These are phyloP conservation scores for Desmodus rotundus DNA, from an alignment of 2,113 vertebrate species.

Conservation along the genomic window DNA sequence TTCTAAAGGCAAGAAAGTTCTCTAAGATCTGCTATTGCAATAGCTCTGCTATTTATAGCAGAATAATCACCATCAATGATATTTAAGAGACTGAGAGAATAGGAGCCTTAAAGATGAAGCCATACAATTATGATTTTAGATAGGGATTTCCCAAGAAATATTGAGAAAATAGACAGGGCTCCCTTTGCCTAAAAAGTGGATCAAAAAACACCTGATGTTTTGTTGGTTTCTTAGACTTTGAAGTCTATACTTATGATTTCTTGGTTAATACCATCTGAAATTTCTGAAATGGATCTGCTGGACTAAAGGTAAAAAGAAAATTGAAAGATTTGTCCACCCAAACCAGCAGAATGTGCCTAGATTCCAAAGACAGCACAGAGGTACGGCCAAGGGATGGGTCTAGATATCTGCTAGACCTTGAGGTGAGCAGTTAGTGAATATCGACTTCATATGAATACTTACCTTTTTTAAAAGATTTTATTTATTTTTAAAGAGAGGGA, in stretches of 20 bases:
- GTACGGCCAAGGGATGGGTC: accelerated
- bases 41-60: neutral
- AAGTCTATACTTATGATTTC: neutral
- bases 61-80: neutral
- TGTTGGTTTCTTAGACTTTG: neutral
- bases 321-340: neutral
- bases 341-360: neutral
- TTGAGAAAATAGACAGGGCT: neutral
- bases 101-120: neutral
- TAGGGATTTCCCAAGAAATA: neutral
- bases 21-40: neutral
- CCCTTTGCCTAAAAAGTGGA: neutral
- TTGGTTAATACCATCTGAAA: neutral
- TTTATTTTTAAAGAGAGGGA: no score
- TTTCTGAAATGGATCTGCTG: neutral
- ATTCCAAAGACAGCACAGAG: neutral
- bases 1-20: neutral
- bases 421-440: neutral
- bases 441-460: neutral
- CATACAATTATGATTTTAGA: neutral
- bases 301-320: neutral
- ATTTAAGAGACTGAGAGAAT: neutral
- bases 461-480: no score
- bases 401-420: neutral
- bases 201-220: neutral